Evolutionary conservation across 2,113 vertebrate species (phyloP), one percentile per base, ranked within the genome.

Genomic region (Pterocles gutturalis): DNA sequence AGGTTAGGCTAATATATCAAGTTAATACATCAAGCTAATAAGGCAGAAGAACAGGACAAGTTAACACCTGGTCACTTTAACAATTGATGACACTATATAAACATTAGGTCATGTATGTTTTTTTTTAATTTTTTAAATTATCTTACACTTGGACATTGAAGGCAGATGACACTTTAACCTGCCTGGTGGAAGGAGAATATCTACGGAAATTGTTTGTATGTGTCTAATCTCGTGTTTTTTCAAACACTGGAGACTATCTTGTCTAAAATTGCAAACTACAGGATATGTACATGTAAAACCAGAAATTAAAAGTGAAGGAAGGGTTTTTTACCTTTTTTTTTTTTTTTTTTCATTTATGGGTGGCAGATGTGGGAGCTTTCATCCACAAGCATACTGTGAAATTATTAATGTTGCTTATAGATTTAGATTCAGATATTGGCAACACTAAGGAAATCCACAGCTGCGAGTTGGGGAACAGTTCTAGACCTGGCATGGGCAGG

Each of bases 241-340:
- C 62, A 76, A 77, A 70, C 9, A 26, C 11, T 58, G 22, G 4
- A 65, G 46, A 80, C 62, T 43, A 73, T 31, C 11, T 17, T 43
- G 38, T 33, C 24, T 86, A 54, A 57, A 77, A 57, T 0, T 34
- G 34, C 20, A 84, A 76, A 58, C 26, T 64, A 73, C 8, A 33
- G 22, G 2, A 49, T 31, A 64, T 0, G 2, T 29, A 38, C 13
- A 73, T 29, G 79, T 90, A 46, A 92, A 86, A 49, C 1, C 21
- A 61, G 15, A 78, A 77, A 70, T 31, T 53, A 60, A 53, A 87
- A 41, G 38, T 13, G 29, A 94, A 67, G 16, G 31, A 61, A 72
- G 4, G 1, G 1, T 2, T 18, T 66, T 46, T 62, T 26, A 78
- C 9, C 0, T 2, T 13, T 58, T 61, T 41, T 36, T 13, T 58